Conservation (phyloP, 2,888 invertebrate species). For the Melanchra persicariae region DNA sequence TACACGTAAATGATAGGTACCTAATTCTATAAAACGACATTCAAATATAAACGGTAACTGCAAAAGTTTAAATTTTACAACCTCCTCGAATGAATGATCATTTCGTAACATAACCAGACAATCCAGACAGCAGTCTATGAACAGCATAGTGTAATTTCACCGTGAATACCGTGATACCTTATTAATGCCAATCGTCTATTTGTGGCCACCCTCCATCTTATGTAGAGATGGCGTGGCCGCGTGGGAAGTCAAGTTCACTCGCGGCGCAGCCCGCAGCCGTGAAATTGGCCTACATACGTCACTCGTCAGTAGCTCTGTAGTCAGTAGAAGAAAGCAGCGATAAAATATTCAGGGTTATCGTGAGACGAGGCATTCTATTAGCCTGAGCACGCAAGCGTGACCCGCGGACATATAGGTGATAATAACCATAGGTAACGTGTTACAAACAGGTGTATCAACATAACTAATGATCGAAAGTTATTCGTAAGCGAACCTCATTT, state of each 20-base stretch:
- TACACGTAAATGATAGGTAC: background rate
- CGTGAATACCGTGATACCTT: background rate
- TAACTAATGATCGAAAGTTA: slow-evolving; percentile 35
- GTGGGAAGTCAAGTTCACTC: slow-evolving; percentile 50
- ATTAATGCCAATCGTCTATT: slow-evolving; percentile 27
- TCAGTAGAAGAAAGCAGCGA: slow-evolving; percentile 72
- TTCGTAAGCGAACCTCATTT: slow-evolving; percentile 31
- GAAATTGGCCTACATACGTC: slow-evolving; percentile 64
- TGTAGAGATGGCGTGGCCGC: slow-evolving; percentile 18
- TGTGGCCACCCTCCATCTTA: slow-evolving; percentile 24
- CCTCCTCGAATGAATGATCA: background rate
- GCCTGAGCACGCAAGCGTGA: slow-evolving; percentile 75
- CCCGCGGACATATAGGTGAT: slow-evolving; percentile 60
- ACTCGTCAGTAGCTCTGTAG: slow-evolving; percentile 72
- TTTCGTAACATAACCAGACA: too few relatives aligned
- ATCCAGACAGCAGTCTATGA: background rate
- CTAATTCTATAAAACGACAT: background rate
- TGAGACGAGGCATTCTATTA: slow-evolving; percentile 77
- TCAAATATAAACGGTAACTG: too few relatives aligned
- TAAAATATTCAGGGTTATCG: slow-evolving; percentile 81
- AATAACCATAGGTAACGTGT: slow-evolving; percentile 68
- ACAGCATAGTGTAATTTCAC: background rate
- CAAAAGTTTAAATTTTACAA: background rate
- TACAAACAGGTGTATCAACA: slow-evolving; percentile 60
- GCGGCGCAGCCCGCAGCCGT: slow-evolving; percentile 39